Evolutionary conservation across 2,888 invertebrate species (phyloP), one percentile per base, ranked within the genome.

Genomic region (Metallyticus violacea): DNA sequence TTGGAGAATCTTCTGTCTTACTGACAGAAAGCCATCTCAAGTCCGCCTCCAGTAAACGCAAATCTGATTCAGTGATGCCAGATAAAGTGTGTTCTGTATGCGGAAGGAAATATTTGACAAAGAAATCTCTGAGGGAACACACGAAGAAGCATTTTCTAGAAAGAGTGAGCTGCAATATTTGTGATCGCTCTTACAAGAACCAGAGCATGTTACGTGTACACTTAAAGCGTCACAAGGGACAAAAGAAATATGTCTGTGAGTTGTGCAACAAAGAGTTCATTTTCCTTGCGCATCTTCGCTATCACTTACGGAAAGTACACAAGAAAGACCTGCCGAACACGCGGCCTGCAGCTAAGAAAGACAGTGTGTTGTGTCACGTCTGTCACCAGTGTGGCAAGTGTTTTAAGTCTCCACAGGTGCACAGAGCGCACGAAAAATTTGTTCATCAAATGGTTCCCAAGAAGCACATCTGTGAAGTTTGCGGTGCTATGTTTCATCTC

Each of bases 111-210:
- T 83, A 83, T 26, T 25, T 83, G 83, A 83, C 83, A 0, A 83
- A 83, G 29, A 83, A 83, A 62, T 83, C 83, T 25, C n/a, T 83
- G 6, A 83, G 83, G 28, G 83, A 83, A 9, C 83, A 83, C 25
- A 83, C 83, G 2, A 83, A 83, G n/a, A 83, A 83, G 25, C 83
- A 83, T 29, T 83, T 83, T 83, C n/a, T 83, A 29, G 83, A 83
- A n/a, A 28, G 27, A 62, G 83, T 83, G 28, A 83, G 77, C 25
- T 83, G 83, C 27, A 27, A 27, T 27, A 83, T 83, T 22, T 83
- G 83, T 83, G 83, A 83, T n/a, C 26, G 83, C 25, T 27, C 29
- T 26, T 83, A 83, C 25, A 83, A 83, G 26, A 77, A 83, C 29
- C 77, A 83, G n/a, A 83, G 77, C 9, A 83, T 83, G 83, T 62